Evolutionary conservation across 1,140 invertebrate species (phyloP).

Genomic region (Drosophila bocqueti): DNA sequence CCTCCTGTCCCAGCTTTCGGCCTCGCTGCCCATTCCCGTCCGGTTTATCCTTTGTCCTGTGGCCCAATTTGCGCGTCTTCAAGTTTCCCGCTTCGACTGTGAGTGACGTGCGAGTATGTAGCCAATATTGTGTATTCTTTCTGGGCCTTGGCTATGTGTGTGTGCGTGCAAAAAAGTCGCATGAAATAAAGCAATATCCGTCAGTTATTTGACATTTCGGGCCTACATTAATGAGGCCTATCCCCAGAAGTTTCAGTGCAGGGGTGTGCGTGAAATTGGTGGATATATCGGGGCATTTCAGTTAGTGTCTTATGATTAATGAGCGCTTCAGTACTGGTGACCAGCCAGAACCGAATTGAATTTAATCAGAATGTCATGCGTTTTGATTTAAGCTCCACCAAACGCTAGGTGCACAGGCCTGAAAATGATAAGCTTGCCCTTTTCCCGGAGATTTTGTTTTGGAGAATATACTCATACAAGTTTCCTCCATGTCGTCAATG

Average conservation of each 20-base stretch:
- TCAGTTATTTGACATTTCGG: constrained; percentile 76
- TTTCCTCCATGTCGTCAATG: too few relatives aligned
- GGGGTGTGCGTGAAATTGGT: neutral
- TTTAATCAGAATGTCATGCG: constrained; percentile 30
- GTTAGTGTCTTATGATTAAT: constrained; percentile 35
- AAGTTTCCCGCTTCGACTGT: constrained; percentile 24
- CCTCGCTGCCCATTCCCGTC: neutral
- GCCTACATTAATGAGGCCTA: constrained; percentile 64
- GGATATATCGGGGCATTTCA: neutral
- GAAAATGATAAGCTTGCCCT: too few relatives aligned
- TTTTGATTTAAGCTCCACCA: constrained; percentile 15
- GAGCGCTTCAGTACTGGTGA: constrained; percentile 4
- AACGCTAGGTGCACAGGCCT: neutral
- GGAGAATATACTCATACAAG: too few relatives aligned
- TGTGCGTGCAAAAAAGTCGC: constrained; percentile 62
- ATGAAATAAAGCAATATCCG: constrained; percentile 79
- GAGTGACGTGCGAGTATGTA: constrained; percentile 41
- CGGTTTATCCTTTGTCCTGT: constrained; percentile 8
- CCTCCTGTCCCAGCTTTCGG: neutral
- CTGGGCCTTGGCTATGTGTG: constrained; percentile 4
- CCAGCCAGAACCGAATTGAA: constrained; percentile 16
- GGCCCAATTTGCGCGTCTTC: constrained; percentile 55
- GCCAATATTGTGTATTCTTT: constrained; percentile 17
- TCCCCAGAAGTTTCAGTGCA: constrained; percentile 5
- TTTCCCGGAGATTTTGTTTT: too few relatives aligned